A percentile compares a stretch with the other conserved stretches of the same genome.
phyloP scores from a whole-genome alignment of 2,888 invertebrate genomes.

The Melipona beecheii region DNA sequence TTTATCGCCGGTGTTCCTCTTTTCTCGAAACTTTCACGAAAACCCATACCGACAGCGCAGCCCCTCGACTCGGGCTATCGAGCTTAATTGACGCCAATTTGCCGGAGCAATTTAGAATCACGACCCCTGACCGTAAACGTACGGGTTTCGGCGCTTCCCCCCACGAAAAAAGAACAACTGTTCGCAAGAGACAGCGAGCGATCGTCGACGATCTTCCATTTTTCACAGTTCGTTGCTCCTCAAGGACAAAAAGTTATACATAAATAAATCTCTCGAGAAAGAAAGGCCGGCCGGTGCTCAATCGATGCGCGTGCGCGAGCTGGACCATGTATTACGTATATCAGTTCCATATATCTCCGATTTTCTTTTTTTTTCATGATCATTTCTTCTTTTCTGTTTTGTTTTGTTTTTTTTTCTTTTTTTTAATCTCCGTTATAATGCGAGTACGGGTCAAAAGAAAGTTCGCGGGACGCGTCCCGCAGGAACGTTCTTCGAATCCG shows the following conservation, averaged over 20 bases:
- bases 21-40: conserved; percentile 46
- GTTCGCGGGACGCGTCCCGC: conserved; percentile 16
- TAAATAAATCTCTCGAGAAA: conserved; percentile 82
- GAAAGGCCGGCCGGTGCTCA: conserved; percentile 80
- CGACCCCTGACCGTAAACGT: conserved; percentile 55
- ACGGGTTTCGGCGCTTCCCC: conserved; percentile 41
- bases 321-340: conserved; percentile 83
- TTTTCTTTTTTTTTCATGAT: neutral
- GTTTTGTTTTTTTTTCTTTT: conserved; percentile 13
- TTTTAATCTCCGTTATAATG: conserved; percentile 24
- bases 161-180: conserved; percentile 19
- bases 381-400: conserved; percentile 16
- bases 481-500: conserved; percentile 13
- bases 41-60: conserved; percentile 36
- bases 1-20: conserved; percentile 57
- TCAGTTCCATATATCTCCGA: conserved; percentile 72
- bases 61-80: conserved; percentile 42
- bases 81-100: conserved; percentile 60
- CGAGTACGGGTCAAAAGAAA: conserved; percentile 37
- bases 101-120: conserved; percentile 57
- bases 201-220: conserved; percentile 71
- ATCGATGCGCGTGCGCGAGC: conserved; percentile 73
- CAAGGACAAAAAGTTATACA: conserved; percentile 77
- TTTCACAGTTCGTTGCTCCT: conserved; percentile 75
- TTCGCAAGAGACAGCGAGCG: conserved; percentile 71